phyloP scores from a whole-genome alignment of 1,140 invertebrate genomes.

The Metaphire vulgaris region DNA sequence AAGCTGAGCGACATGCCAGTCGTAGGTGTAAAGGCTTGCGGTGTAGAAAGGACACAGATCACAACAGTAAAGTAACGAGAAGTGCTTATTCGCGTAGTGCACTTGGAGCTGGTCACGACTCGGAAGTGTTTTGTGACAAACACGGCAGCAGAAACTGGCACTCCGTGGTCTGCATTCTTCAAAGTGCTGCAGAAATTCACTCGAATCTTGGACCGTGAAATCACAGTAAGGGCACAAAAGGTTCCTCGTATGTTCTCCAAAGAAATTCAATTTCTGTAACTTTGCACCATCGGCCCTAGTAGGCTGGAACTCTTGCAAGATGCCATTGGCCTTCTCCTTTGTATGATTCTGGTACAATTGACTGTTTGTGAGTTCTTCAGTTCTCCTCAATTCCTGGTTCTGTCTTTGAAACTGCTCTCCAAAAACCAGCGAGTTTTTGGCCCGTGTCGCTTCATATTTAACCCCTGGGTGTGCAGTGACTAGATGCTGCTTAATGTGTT shows the following conservation, averaged over 20 bases:
- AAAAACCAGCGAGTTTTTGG: not conserved
- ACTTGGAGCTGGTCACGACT: not conserved
- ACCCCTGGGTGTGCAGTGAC: not conserved
- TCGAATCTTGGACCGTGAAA: not conserved
- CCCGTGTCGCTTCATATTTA: slow-evolving; percentile 1
- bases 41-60: not conserved
- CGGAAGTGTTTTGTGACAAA: not conserved
- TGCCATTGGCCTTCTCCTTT: too few species aligned
- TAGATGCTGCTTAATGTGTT: slow-evolving; percentile 18
- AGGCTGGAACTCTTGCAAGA: too few species aligned
- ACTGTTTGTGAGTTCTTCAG: too few species aligned
- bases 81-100: not conserved
- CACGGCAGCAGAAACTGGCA: not conserved
- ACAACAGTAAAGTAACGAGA: slow-evolving; percentile 7
- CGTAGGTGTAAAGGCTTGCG: not conserved
- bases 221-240: slow-evolving; percentile 18
- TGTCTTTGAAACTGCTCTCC: not conserved
- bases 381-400: not conserved
- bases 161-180: not conserved
- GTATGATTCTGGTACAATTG: too few species aligned
- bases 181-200: not conserved
- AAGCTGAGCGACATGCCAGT: not conserved
- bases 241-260: not conserved
- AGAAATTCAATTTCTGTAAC: too few species aligned
- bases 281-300: too few species aligned